These are phyloP conservation scores for Charaxes varanes DNA, from an alignment of 1,140 invertebrate genomes.

Conservation along the genomic window DNA sequence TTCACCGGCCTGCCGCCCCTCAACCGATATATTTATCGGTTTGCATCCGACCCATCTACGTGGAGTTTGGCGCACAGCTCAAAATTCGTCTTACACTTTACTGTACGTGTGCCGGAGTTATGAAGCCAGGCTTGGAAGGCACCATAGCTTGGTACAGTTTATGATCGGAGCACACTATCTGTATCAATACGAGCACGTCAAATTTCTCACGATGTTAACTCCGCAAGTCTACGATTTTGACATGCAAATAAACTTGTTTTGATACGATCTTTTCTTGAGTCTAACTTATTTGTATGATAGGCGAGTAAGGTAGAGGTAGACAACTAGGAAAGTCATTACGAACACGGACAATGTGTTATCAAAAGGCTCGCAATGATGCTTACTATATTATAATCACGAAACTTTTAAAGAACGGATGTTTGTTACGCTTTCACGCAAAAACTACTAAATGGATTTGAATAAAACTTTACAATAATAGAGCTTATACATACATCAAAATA, in stretches of 20 bases:
- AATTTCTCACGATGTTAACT: constrained; percentile 2
- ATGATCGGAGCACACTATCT: background rate
- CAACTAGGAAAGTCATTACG: no score
- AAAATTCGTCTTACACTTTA: constrained; percentile 59
- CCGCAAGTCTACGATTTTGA: constrained; percentile 3
- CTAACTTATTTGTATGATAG: no score
- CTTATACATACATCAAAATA: no score
- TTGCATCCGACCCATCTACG: constrained; percentile 44
- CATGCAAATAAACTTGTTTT: constrained; percentile 1
- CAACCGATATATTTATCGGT: constrained; percentile 58
- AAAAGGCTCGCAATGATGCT: no score
- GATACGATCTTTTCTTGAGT: no score
- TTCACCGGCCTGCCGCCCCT: constrained; percentile 35
- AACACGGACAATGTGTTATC: no score
- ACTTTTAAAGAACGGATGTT: no score
- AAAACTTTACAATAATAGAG: no score
- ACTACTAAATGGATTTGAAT: no score
- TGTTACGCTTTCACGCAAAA: no score
- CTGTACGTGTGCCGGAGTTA: constrained; percentile 38
- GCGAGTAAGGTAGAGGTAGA: no score
- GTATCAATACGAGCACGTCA: constrained; percentile 3
- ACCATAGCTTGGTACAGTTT: constrained; percentile 8
- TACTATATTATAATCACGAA: no score
- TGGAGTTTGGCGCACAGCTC: constrained; percentile 40
- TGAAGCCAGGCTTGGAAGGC: constrained; percentile 10